Evolutionary conservation across 2,113 vertebrate species (phyloP), one percentile per base, ranked within the genome.

Genomic region (Gymnarchus niloticus): DNA sequence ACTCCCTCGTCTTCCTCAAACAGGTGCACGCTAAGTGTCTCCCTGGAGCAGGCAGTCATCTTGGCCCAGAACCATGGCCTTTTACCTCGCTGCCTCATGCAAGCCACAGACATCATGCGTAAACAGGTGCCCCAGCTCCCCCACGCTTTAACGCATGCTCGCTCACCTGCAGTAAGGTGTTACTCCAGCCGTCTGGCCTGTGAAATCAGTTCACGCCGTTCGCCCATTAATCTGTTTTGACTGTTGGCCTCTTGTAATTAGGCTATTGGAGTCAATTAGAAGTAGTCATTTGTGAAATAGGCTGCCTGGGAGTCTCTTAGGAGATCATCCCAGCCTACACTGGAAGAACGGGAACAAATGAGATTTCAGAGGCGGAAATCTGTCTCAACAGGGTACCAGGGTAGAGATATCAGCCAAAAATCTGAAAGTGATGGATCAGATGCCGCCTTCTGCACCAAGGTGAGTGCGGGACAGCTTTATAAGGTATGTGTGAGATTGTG

Each of bases 401-500:
- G 98, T 99, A 84, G 97, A 99, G 92, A 98, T 99, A 88, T 96
- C 97, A 89, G 98, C 97, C 88, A 99, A 98, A 93, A 99, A 99
- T 89, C 94, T 98, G 81, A 97, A 96, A 91, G 96, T 99, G 89
- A 98, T 98, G 96, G 98, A 99, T 92, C 96, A 97, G 94, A 98
- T 98, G 96, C 96, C 97, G 37, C 95, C 95, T 81, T 93, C 91
- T 87, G 97, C 97, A 61, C 97, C 98, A 49, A 96, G 98, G 98
- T 99, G 95, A 88, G n/a, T 81, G 52, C 17, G 9, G 3, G 12
- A 52, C 28, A 23, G 3, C 23, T 23, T 54, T 81, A n/a, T 81
- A 23, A 8, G 44, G 23, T 33, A 14, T 41, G 19, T 73, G 65
- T 73, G 33, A 73, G 14, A 69, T 19, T 10, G 65, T 73, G 33